Evolutionary conservation across 1,140 invertebrate genomes (phyloP).

Genomic region (Muscidifurax raptorellus): DNA sequence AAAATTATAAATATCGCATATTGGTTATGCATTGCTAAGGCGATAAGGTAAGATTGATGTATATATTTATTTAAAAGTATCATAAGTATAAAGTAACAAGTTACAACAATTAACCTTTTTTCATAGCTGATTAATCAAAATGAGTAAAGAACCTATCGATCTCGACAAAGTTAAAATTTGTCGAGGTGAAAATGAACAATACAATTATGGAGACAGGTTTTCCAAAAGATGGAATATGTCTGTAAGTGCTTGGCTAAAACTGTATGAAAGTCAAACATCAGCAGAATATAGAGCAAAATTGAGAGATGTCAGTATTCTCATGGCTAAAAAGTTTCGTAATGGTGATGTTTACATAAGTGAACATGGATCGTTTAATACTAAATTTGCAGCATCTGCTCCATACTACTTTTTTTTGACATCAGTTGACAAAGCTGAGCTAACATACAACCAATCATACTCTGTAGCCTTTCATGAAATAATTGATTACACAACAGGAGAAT

Average conservation of each 20-base stretch:
- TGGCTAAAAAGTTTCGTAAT: conserved; percentile 56
- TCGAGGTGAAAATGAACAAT: conserved; percentile 18
- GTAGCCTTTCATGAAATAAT: conserved; percentile 87
- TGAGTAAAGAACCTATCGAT: not conserved
- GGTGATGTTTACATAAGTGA: conserved; percentile 58
- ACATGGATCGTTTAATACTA: conserved; percentile 78
- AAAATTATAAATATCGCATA: too few relatives aligned
- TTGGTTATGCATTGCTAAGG: too few relatives aligned
- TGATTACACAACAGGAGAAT: conserved; percentile 83
- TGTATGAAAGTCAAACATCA: conserved; percentile 19
- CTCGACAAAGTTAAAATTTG: conserved; percentile 5
- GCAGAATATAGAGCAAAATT: conserved; percentile 51
- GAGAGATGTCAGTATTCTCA: conserved; percentile 55
- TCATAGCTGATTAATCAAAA: not conserved
- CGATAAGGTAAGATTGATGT: too few relatives aligned
- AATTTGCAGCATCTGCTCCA: conserved; percentile 81
- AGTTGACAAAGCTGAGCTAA: conserved; percentile 78
- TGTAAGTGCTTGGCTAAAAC: conserved; percentile 36
- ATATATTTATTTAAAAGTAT: too few relatives aligned
- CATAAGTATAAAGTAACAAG: too few relatives aligned
- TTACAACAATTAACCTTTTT: too few relatives aligned
- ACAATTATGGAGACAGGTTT: not conserved
- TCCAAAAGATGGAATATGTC: not conserved
- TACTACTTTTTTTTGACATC: conserved; percentile 89
- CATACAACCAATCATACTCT: conserved; percentile 79